These are phyloP conservation scores for Enteromius anoplus DNA, from an alignment of 2,797 vertebrate species.

Conservation along the genomic window DNA sequence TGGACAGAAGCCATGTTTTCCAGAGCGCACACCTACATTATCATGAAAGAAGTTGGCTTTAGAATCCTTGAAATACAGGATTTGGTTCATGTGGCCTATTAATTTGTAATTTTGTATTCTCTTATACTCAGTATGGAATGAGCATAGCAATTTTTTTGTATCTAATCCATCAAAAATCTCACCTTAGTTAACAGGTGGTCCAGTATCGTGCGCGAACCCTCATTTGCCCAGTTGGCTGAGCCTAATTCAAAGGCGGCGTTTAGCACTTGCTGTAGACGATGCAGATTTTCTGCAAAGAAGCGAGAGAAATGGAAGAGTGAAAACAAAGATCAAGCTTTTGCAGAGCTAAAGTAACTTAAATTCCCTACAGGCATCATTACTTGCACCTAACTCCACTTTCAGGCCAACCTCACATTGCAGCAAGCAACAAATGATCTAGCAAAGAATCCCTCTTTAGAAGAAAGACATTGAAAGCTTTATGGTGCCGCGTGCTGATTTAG, in stretches of 20 bases:
- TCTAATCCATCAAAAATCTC: conserved; percentile 1
- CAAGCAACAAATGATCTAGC: conserved; percentile 69
- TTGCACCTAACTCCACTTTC: conserved; percentile 63
- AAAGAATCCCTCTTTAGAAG: conserved; percentile 63
- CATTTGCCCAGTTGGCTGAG: conserved; percentile 61
- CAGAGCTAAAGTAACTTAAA: conserved; percentile 64
- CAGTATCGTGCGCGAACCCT: conserved; percentile 58
- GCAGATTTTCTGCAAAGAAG: conserved; percentile 69
- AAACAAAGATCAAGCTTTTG: conserved; percentile 26
- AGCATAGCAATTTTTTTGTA: neutral
- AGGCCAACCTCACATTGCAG: conserved; percentile 60
- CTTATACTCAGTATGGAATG: neutral
- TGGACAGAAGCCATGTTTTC: conserved; percentile 62
- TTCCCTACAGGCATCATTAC: conserved; percentile 74
- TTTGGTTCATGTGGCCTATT: neutral
- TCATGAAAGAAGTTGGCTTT: neutral
- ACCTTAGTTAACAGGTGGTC: conserved; percentile 69
- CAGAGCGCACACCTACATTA: conserved; percentile 71
- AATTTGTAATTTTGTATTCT: neutral
- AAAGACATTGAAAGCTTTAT: conserved; percentile 66
- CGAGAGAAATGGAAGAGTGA: conserved; percentile 58
- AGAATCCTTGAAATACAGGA: neutral
- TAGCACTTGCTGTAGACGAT: conserved; percentile 62
- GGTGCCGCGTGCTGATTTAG: conserved; percentile 69
- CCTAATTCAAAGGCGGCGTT: conserved; percentile 63